Conservation (phyloP, 2,797 vertebrate species). For the Trichosurus vulpecula region DNA sequence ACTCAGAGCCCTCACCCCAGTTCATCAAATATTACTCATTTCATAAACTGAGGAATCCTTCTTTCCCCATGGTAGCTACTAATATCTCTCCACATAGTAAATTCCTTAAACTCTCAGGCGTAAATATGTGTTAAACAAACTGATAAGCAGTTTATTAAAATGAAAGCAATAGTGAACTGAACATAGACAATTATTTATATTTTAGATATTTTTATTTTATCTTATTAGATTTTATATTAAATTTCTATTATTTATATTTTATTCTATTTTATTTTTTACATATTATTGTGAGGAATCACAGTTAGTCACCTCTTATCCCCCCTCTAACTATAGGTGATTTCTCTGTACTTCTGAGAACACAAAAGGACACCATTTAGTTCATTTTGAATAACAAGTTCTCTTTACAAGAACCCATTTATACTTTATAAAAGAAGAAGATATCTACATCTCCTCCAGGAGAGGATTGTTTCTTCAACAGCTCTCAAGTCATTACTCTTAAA, state of each 20-base stretch:
- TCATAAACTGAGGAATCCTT: neutral
- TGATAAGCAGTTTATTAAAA: neutral
- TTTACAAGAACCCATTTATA: neutral
- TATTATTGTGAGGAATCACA: neutral
- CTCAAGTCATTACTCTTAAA: neutral
- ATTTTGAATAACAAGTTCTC: neutral
- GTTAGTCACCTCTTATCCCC: neutral
- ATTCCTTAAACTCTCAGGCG: neutral
- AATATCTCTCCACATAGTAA: neutral
- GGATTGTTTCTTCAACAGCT: neutral
- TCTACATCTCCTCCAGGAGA: neutral
- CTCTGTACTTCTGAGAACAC: neutral
- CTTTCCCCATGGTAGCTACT: neutral
- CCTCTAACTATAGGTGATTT: neutral
- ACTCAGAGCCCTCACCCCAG: neutral
- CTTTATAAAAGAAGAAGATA: neutral
- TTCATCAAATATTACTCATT: neutral
- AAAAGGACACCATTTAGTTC: neutral
- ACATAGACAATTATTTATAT: neutral
- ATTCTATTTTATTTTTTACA: neutral
- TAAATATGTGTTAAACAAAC: neutral
- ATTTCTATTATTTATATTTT: neutral
- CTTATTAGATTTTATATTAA: neutral
- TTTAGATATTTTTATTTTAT: neutral
- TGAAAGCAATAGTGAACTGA: neutral